phyloP scores from a whole-genome alignment of 2,888 invertebrate species.

The Orchesella flavescens region DNA sequence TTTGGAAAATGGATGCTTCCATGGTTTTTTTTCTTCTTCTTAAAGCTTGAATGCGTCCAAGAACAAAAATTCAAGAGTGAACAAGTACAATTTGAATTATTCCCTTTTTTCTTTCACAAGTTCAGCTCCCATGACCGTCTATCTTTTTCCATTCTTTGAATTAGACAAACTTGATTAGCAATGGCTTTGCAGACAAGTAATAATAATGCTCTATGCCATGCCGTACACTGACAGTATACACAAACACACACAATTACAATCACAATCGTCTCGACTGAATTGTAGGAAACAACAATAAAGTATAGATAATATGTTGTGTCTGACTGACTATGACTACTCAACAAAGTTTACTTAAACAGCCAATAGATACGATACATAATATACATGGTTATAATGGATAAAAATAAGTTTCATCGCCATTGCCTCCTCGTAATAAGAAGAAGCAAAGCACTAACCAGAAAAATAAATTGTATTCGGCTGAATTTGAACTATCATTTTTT shows the following conservation, averaged over 20 bases:
- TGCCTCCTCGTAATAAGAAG: too few relatives aligned
- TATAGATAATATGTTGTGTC: background rate
- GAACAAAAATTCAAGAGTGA: too few relatives aligned
- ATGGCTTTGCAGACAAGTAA: slow-evolving; percentile 46
- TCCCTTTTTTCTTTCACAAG: slow-evolving; percentile 28
- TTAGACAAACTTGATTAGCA: slow-evolving; percentile 65
- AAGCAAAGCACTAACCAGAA: too few relatives aligned
- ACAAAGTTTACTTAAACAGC: background rate
- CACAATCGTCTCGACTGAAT: slow-evolving; percentile 1
- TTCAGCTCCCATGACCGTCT: slow-evolving; percentile 65
- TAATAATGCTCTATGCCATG: slow-evolving; percentile 10
- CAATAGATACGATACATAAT: slow-evolving; percentile 5
- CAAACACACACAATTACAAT: slow-evolving; percentile 7
- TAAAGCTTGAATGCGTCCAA: too few relatives aligned
- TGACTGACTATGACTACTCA: background rate
- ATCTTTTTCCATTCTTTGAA: slow-evolving; percentile 52
- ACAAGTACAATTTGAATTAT: too few relatives aligned
- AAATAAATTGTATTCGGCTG: background rate
- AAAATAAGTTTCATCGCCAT: too few relatives aligned
- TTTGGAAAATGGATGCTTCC: too few relatives aligned
- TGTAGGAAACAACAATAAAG: background rate
- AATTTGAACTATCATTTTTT: background rate
- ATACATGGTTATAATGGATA: background rate
- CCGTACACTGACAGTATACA: too few relatives aligned
- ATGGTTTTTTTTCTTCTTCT: too few relatives aligned